A percentile compares a stretch with the other conserved stretches of the same genome.
Evolutionary conservation across 1,140 invertebrate species (phyloP).

Genomic region (Aphelenchoides besseyi): DNA sequence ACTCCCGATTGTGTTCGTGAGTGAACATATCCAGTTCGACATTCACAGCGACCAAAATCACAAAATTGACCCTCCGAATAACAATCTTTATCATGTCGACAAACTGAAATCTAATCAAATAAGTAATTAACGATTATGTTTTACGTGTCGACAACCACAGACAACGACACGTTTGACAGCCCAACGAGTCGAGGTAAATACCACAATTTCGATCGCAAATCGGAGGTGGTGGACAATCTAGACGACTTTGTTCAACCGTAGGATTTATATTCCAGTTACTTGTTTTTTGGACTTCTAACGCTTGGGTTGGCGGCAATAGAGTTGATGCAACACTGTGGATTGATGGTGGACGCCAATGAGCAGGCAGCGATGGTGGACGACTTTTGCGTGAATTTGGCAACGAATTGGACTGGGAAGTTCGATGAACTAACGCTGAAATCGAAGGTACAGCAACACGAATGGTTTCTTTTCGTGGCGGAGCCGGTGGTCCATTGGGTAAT

Average conservation of each 20-base stretch:
- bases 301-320: background rate
- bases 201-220: constrained; percentile 14
- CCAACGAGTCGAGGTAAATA: constrained; percentile 4
- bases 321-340: background rate
- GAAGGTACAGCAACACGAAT: constrained; percentile 4
- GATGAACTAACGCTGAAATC: background rate
- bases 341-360: background rate
- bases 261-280: background rate
- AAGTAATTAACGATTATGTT: background rate
- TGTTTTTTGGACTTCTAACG: constrained; percentile 1
- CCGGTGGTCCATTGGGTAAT: background rate
- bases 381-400: background rate
- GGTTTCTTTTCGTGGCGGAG: background rate
- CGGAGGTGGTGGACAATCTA: constrained; percentile 20
- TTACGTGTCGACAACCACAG: background rate
- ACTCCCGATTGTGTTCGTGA: background rate
- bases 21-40: constrained; percentile 4
- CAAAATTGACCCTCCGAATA: constrained; percentile 5
- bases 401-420: background rate
- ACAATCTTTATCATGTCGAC: constrained; percentile 8
- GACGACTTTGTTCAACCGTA: background rate
- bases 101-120: background rate
- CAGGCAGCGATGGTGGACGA: background rate
- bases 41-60: constrained; percentile 18
- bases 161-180: constrained; percentile 16